Evolutionary conservation across 2,888 invertebrate genomes (phyloP), one percentile per base, ranked within the genome.

Genomic region (Mesorhabditis sp.): DNA sequence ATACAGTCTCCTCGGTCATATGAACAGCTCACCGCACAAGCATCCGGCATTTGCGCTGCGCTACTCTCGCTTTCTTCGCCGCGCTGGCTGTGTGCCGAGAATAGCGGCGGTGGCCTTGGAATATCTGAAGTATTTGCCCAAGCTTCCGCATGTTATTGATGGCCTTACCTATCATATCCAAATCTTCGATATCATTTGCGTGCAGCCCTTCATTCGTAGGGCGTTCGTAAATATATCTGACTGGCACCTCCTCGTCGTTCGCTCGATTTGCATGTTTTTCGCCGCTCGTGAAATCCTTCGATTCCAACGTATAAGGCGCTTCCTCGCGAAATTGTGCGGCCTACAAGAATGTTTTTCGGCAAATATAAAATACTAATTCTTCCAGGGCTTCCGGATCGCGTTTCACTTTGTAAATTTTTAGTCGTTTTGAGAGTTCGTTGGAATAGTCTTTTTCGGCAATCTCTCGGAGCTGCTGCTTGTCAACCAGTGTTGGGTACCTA

Each of bases 21-120:
- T 45, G 61, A 44, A 28, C 70, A 70, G 45, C 66, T 70, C 15
- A 70, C 67, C 67, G 61, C 67, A n/a, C 66, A 70, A 10, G 67
- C 66, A 45, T 50, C 63, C 58, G 58, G 58, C 7, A 50, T 50
- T n/a, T 50, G 10, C 7, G n/a, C 58, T 2, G 58, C 58, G 7
- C n/a, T 50, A 10, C 7, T n/a, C 58, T 50, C 58, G n/a, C 58
- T 50, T n/a, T 50, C 58, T 2, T 50, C 58, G 28, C 28, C 28
- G 28, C 28, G 28, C 28, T 28, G 28, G 28, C 28, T 28, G 28
- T 28, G 28, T 28, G 28, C 28, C 28, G 28, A 28, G 28, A 28
- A 28, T 28, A 28, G 28, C 28, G 28, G 28, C 28, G 28, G 28
- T 28, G 28, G 28, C 28, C 28, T 28, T 28, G 28, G 28, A 50